Percentiles rank a stretch among this genome's conserved stretches.
These are phyloP conservation scores for Trididemnum nubilum DNA, from an alignment of 23 tunicate species.

Conservation along the genomic window DNA sequence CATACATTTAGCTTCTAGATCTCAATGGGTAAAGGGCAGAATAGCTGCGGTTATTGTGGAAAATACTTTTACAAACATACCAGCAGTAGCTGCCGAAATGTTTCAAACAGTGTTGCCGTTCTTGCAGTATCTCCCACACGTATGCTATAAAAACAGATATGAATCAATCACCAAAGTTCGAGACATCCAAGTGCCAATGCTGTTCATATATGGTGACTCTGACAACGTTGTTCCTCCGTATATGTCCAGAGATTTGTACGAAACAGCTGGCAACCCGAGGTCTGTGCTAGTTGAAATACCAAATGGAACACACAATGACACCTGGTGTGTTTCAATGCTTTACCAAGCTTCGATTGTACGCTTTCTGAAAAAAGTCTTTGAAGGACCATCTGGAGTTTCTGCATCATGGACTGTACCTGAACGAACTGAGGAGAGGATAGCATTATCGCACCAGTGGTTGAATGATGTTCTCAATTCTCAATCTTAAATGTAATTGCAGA, in stretches of 20 bases:
- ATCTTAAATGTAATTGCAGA: neutral
- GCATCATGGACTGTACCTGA: neutral
- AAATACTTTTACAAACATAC: constrained; percentile 80
- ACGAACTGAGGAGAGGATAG: constrained; percentile 31
- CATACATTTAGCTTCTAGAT: constrained; percentile 70
- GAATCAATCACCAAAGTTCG: constrained; percentile 52
- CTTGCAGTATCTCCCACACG: constrained; percentile 43
- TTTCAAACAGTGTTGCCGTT: constrained; percentile 47
- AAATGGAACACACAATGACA: constrained; percentile 77
- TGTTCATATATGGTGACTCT: constrained; percentile 65
- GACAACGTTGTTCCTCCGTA: constrained; percentile 67
- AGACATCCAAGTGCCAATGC: constrained; percentile 51
- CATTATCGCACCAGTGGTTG: constrained; percentile 54
- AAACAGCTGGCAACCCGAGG: constrained; percentile 64
- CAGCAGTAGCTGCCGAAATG: constrained; percentile 44
- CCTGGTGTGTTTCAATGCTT: constrained; percentile 68
- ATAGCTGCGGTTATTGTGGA: constrained; percentile 86
- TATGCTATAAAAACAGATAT: constrained; percentile 69
- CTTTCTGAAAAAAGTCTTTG: constrained; percentile 57
- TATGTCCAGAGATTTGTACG: constrained; percentile 48
- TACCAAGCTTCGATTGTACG: constrained; percentile 42
- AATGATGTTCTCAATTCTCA: neutral
- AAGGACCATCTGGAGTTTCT: neutral
- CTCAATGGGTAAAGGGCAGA: constrained; percentile 53
- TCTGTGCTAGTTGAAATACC: constrained; percentile 62